These are phyloP conservation scores for Hyaena hyaena DNA, from an alignment of 2,113 vertebrate species.

Conservation along the genomic window DNA sequence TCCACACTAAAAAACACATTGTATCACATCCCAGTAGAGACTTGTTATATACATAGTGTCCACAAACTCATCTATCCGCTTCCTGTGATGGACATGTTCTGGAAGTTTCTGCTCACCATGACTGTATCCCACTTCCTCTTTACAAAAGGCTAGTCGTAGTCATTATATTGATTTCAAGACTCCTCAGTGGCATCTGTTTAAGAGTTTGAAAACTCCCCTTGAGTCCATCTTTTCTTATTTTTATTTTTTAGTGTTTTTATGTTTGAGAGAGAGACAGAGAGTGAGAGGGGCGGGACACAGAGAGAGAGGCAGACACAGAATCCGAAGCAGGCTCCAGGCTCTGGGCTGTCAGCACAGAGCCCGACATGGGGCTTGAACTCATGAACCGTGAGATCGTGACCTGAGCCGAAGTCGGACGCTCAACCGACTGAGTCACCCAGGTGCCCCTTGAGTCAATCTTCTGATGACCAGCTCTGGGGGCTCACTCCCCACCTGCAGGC, in stretches of 20 bases:
- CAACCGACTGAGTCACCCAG: no score
- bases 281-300: no score
- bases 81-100: accelerated
- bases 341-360: no score
- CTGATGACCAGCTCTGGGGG: background rate
- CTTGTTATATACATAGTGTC: background rate
- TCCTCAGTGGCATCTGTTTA: accelerated
- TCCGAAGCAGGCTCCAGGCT: no score
- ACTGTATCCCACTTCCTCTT: background rate
- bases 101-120: accelerated
- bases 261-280: no score
- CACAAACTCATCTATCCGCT: accelerated
- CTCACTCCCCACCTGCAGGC: accelerated
- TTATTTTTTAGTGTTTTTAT: no score
- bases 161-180: background rate
- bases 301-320: no score
- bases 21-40: no score
- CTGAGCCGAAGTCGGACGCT: no score
- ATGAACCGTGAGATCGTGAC: no score
- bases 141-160: background rate
- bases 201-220: background rate
- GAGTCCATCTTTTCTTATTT: no score
- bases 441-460: background rate
- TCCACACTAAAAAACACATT: accelerated
- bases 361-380: no score